These are phyloP conservation scores for Hippasteria phrygiana DNA, from an alignment of 53 echinoderm and acorn worm genomes.

Conservation along the genomic window DNA sequence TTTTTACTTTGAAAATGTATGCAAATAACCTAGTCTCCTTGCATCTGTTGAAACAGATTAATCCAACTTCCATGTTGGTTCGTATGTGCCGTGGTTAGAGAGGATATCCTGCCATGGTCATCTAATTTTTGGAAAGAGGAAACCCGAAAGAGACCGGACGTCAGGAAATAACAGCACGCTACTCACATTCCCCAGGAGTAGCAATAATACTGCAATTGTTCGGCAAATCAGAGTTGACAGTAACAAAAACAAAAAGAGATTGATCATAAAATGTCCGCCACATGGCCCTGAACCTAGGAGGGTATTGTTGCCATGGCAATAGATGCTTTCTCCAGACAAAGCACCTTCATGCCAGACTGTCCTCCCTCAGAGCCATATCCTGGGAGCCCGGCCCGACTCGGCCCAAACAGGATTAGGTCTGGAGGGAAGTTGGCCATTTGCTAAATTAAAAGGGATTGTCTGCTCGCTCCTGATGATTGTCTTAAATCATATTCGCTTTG, in stretches of 20 bases:
- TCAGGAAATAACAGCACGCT: not conserved
- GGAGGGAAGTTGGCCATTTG: slow-evolving; percentile 47
- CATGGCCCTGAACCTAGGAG: slow-evolving; percentile 45
- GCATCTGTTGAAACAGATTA: no score
- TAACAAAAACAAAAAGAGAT: not conserved
- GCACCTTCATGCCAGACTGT: not conserved
- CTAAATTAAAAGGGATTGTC: slow-evolving; percentile 39
- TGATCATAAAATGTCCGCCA: not conserved
- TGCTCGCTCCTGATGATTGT: slow-evolving; percentile 38
- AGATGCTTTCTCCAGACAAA: slow-evolving; percentile 63
- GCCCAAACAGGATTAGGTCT: slow-evolving; percentile 21
- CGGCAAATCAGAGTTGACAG: slow-evolving; percentile 2
- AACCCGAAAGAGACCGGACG: not conserved
- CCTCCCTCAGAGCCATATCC: not conserved
- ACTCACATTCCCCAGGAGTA: not conserved
- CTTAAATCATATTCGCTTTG: slow-evolving; percentile 37
- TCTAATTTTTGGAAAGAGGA: not conserved
- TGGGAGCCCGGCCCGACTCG: not conserved
- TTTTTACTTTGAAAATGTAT: no score
- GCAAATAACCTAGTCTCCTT: no score
- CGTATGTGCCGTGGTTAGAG: no score
- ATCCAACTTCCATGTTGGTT: no score
- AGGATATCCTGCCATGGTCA: not conserved
- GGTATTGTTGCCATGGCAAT: slow-evolving; percentile 67
- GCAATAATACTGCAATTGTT: not conserved